Conservation (phyloP, 2,888 invertebrate species). For the Agelastica alni region DNA sequence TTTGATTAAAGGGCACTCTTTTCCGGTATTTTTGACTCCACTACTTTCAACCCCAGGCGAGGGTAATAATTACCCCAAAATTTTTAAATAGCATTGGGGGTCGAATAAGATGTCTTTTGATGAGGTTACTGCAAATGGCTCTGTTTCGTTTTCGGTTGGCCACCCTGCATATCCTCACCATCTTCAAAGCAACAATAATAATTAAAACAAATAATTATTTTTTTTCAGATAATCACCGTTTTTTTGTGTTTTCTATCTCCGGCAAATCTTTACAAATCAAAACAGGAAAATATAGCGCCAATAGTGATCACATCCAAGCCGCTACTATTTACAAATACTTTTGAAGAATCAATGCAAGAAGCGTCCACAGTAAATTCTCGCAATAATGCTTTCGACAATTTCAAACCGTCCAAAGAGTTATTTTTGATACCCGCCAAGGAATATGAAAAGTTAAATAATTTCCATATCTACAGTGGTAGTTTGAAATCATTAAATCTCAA, state of each 20-base stretch:
- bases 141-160: no score
- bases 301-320: slow-evolving; percentile 16
- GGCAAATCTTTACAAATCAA: slow-evolving; percentile 1
- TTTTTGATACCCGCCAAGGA: slow-evolving; percentile 1
- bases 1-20: no score
- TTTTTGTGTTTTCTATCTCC: slow-evolving; percentile 1
- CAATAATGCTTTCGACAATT: neutral
- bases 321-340: neutral
- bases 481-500: neutral
- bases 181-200: no score
- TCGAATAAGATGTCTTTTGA: no score
- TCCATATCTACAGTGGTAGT: neutral
- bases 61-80: no score
- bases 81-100: no score
- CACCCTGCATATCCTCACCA: no score
- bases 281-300: neutral
- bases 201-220: neutral
- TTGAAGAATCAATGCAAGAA: neutral
- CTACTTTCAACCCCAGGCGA: no score
- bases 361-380: neutral
- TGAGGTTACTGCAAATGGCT: no score
- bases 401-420: slow-evolving; percentile 28
- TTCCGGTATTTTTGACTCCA: no score
- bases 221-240: slow-evolving; percentile 15
- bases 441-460: neutral